Evolutionary conservation across 2,113 vertebrate genomes (phyloP), one percentile per base, ranked within the genome.

Genomic region (Bos javanicus): DNA sequence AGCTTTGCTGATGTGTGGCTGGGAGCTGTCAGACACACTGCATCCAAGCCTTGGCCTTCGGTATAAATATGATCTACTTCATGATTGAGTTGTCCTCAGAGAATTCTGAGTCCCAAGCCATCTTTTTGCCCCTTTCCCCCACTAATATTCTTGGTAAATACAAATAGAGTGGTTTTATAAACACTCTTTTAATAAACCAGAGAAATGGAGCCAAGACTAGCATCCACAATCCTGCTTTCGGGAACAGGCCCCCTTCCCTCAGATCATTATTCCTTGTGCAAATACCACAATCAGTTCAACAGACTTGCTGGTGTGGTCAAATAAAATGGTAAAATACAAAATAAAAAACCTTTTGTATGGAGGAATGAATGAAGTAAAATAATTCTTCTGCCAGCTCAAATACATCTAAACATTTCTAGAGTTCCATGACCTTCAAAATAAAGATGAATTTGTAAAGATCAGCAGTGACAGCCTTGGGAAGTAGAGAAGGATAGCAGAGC

Each of bases 201-300:
- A 97, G 97, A 97, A 96, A 95, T 0, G 13, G 83, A 97, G 98
- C 97, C 98, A 97, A 98, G 87, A 98, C 97, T 92, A 97, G 97
- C 98, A 97, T 95, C 97, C 50, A 87, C 91, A 95, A 95, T 95
- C 95, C 96, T 12, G 5, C 97, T 97, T 98, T 97, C 52, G 57
- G 93, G 97, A 98, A 97, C 62, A 96, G 90, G 71, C 26, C 91
- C 59, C 95, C 80, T 90, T 87, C 74, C 81, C 97, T 97, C 96
- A 95, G 97, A 97, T 97, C 97, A 91, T 98, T 97, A 97, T 87
- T 97, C 93, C 97, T 97, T 97, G 96, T 97, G 96, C 97, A 98
- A 98, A 97, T 96, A 98, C 96, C 98, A 97, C 97, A 97, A 95
- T 97, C 89, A 92, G 96, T 95, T 97, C 89, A 95, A 95, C 96